Percentiles rank a stretch among this genome's conserved stretches.
phyloP scores from a whole-genome alignment of 2,888 invertebrate species.

The Onthophagus sagittarius region DNA sequence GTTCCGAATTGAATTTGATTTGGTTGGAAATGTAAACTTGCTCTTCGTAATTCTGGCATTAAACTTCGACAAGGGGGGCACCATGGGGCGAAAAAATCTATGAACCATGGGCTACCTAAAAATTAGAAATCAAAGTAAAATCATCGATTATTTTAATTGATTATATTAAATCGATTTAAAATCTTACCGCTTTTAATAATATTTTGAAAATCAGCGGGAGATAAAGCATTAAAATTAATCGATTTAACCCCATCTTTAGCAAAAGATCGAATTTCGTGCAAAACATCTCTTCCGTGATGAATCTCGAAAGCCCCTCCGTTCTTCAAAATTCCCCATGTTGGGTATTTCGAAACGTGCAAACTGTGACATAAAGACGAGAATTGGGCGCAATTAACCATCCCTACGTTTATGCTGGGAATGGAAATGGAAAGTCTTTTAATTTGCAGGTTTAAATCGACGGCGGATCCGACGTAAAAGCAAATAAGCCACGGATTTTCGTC shows the following conservation, averaged over 20 bases:
- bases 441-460: conserved; percentile 54
- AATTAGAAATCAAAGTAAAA: neutral
- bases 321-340: conserved; percentile 72
- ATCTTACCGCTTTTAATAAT: conserved; percentile 54
- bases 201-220: conserved; percentile 58
- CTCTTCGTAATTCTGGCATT: conserved; percentile 63
- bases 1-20: conserved; percentile 58
- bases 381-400: conserved; percentile 60
- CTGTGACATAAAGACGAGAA: conserved; percentile 56
- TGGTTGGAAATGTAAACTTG: conserved; percentile 52
- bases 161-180: too few relatives aligned
- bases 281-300: conserved; percentile 60
- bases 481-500: conserved; percentile 52
- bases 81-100: conserved; percentile 77
- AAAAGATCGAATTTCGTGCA: conserved; percentile 60
- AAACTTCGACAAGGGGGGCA: conserved; percentile 72
- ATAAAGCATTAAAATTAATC: conserved; percentile 59
- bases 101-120: conserved; percentile 55
- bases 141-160: too few relatives aligned
- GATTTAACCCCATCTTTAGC: conserved; percentile 58
- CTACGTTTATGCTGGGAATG: conserved; percentile 54
- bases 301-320: conserved; percentile 71
- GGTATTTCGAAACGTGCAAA: conserved; percentile 57
- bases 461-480: conserved; percentile 54
- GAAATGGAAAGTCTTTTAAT: conserved; percentile 60